phyloP scores from a whole-genome alignment of 2,888 invertebrate species.

The Reticulitermes lucifugus region DNA sequence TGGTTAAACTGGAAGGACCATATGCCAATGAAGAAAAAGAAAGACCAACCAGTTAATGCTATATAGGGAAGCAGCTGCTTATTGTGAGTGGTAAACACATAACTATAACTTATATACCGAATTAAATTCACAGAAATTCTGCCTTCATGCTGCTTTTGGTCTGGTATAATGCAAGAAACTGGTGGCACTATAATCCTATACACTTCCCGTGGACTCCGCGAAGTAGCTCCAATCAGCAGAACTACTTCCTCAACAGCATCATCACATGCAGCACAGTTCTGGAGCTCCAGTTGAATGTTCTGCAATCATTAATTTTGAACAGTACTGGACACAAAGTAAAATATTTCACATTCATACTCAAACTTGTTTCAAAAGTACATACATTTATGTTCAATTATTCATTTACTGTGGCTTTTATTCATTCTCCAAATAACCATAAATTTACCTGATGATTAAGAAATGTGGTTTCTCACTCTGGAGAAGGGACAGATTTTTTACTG shows the following conservation, averaged over 20 bases:
- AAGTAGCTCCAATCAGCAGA: constrained; percentile 18
- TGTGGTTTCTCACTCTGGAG: background rate
- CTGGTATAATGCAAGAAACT: background rate
- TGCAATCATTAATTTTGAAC: background rate
- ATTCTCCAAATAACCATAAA: background rate
- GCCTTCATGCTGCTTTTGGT: background rate
- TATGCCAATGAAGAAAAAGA: no score
- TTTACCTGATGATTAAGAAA: background rate
- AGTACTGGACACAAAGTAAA: background rate
- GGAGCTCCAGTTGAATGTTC: constrained; percentile 11
- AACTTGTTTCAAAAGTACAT: background rate
- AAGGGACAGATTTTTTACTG: no score
- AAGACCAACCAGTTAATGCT: no score
- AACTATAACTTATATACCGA: background rate
- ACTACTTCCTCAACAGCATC: constrained; percentile 25
- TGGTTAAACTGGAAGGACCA: no score
- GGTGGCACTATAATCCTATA: constrained; percentile 5
- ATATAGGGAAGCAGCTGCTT: no score
- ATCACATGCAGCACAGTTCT: background rate
- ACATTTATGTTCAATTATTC: background rate
- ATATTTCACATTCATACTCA: background rate
- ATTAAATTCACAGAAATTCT: background rate
- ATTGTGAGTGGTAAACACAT: no score
- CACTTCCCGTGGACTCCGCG: constrained; percentile 18
- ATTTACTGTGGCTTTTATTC: background rate